A percentile compares a stretch with the other conserved stretches of the same genome.
Conservation (phyloP, 2,888 invertebrate genomes). For the Xestia sexstrigata region DNA sequence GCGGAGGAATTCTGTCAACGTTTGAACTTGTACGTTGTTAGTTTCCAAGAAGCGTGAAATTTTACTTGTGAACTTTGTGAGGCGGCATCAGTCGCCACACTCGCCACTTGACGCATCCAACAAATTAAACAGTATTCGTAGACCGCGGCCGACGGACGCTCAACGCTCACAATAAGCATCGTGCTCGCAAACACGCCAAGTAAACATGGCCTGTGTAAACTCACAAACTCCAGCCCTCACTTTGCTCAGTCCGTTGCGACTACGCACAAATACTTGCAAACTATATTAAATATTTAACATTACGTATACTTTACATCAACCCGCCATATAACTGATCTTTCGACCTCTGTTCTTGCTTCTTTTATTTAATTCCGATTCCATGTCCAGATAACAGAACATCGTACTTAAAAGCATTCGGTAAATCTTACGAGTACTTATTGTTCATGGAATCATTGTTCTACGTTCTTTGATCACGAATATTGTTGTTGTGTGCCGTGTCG, state of each 20-base stretch:
- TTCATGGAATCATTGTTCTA: slow-evolving; percentile 65
- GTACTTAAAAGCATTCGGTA: slow-evolving; percentile 55
- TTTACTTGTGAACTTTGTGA: slow-evolving; percentile 67
- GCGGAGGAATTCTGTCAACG: slow-evolving; percentile 58
- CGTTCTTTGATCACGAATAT: slow-evolving; percentile 65
- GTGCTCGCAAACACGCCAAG: slow-evolving; percentile 77
- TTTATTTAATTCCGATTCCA: slow-evolving; percentile 61
- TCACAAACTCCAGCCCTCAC: slow-evolving; percentile 72
- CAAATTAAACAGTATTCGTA: slow-evolving; percentile 76
- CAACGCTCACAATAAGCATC: slow-evolving; percentile 81
- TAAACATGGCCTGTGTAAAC: slow-evolving; percentile 81
- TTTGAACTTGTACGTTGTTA: slow-evolving; percentile 53
- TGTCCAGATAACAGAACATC: slow-evolving; percentile 54
- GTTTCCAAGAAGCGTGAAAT: slow-evolving; percentile 71
- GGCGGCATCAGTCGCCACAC: slow-evolving; percentile 57
- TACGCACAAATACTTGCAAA: slow-evolving; percentile 61
- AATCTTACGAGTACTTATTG: slow-evolving; percentile 56
- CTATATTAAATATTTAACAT: slow-evolving; percentile 60
- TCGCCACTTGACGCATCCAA: slow-evolving; percentile 69
- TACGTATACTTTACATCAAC: slow-evolving; percentile 37
- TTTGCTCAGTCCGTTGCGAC: slow-evolving; percentile 58
- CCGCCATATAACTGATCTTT: slow-evolving; percentile 38
- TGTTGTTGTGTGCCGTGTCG: slow-evolving; percentile 55
- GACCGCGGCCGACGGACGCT: slow-evolving; percentile 68
- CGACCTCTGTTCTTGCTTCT: slow-evolving; percentile 55